phyloP scores from a whole-genome alignment of 2,888 invertebrate genomes.

The Drosophila algonquin region DNA sequence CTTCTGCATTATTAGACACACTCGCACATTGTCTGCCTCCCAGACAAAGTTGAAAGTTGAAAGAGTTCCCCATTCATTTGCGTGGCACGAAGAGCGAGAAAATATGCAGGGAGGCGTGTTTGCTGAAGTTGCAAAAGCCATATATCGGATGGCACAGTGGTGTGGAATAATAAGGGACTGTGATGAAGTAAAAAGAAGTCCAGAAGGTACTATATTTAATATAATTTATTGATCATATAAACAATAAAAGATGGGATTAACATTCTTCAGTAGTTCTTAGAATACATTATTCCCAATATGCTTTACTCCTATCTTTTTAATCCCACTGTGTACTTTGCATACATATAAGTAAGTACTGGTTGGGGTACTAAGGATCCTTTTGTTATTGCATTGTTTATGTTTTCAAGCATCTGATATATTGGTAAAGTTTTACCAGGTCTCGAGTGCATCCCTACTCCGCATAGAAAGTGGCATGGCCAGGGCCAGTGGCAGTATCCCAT shows the following conservation, averaged over 20 bases:
- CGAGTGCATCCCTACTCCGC: constrained; percentile 22
- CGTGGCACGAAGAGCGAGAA: constrained; percentile 13
- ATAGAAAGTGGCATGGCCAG: neutral
- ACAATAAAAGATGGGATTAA: neutral
- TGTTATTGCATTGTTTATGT: constrained; percentile 68
- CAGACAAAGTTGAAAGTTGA: constrained; percentile 42
- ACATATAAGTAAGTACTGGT: neutral
- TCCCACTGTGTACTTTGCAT: constrained; percentile 14
- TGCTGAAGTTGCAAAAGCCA: constrained; percentile 38
- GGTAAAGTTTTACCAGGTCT: constrained; percentile 63
- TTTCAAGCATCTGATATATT: constrained; percentile 76
- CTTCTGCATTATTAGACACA: constrained; percentile 66
- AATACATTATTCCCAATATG: neutral
- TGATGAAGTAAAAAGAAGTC: neutral
- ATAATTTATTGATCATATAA: neutral
- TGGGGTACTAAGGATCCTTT: neutral
- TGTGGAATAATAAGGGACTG: neutral
- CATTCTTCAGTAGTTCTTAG: too few relatives aligned
- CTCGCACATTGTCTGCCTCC: constrained; percentile 34
- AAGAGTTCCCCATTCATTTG: constrained; percentile 40
- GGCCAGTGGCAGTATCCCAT: constrained; percentile 15
- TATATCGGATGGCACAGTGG: constrained; percentile 29
- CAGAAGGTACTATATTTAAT: too few relatives aligned
- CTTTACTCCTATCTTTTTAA: neutral
- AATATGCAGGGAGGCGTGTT: constrained; percentile 38